These are phyloP conservation scores for Canis aureus DNA, from an alignment of 2,113 vertebrate genomes.

Conservation along the genomic window DNA sequence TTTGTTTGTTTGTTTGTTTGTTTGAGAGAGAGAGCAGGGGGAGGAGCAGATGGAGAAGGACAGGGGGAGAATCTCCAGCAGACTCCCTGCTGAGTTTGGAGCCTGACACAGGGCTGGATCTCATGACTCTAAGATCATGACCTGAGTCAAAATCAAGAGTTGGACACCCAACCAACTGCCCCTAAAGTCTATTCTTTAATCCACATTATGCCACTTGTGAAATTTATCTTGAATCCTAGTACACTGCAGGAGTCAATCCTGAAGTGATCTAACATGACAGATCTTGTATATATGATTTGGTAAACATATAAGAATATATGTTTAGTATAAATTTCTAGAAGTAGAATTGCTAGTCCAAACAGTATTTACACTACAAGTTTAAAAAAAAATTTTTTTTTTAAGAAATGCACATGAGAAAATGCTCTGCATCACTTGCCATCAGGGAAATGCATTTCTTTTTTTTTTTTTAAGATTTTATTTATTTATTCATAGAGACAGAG, in stretches of 20 bases:
- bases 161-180: no score
- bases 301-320: neutral
- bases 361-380: neutral
- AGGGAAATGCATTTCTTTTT: no score
- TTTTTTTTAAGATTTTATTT: no score
- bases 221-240: neutral
- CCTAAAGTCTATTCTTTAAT: neutral
- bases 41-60: neutral
- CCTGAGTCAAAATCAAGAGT: no score
- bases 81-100: no score
- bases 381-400: neutral
- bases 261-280: neutral
- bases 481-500: no score
- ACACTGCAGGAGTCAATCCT: neutral
- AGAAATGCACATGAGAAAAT: no score
- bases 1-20: neutral
- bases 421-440: no score
- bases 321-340: neutral
- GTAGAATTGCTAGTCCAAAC: neutral
- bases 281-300: neutral
- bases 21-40: neutral
- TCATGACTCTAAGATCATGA: no score
- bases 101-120: no score
- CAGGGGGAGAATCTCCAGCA: neutral
- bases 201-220: neutral